Evolutionary conservation across 2,797 vertebrate species (phyloP), one percentile per base, ranked within the genome.

Genomic region (Thripadectes ignobilis): DNA sequence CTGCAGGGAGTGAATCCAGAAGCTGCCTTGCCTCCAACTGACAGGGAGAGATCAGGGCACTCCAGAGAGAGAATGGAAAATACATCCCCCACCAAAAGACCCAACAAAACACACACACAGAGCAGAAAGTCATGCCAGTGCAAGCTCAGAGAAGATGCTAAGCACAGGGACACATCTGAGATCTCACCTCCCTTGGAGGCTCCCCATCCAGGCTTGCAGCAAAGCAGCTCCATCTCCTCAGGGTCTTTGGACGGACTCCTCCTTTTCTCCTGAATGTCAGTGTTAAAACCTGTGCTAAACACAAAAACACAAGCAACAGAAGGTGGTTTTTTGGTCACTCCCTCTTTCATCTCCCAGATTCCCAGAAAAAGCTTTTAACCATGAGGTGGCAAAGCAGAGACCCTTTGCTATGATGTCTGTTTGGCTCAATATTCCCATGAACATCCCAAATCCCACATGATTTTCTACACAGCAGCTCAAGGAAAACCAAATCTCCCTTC

Each of bases 241-340:
- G 26, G 11, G 21, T 52, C 48, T 67, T 38, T 67, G 52, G 52
- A 57, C 30, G 38, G 41, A 55, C 90, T 41, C 41, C 14, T 77
- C 59, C 52, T 88, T 41, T 46, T 57, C 75, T 74, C 23, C 45
- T 57, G 52, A 49, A 20, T 7, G 9, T 38, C 55, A 32, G 0
- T 16, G 18, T 58, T 62, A 39, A 79, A 88, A 62, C 10, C 39
- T 43, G 0, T 2, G 6, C n/a, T 49, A 78, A 87, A 76, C 17
- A 75, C 30, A 84, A 80, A 29, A n/a, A 72, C 27, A 80, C n/a
- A 57, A 71, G n/a, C 10, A 85, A 20, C 20, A 73, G 55, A 66
- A 51, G n/a, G 0, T 0, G 3, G 8, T 0, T 21, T 74, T 79
- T 63, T 74, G 46, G 27, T 46, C 29, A 57, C 20, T 79, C 5